Conservation (phyloP, 30 jellyfish, hydroid and myxozoan species). For the Chironex yamaguchii region DNA sequence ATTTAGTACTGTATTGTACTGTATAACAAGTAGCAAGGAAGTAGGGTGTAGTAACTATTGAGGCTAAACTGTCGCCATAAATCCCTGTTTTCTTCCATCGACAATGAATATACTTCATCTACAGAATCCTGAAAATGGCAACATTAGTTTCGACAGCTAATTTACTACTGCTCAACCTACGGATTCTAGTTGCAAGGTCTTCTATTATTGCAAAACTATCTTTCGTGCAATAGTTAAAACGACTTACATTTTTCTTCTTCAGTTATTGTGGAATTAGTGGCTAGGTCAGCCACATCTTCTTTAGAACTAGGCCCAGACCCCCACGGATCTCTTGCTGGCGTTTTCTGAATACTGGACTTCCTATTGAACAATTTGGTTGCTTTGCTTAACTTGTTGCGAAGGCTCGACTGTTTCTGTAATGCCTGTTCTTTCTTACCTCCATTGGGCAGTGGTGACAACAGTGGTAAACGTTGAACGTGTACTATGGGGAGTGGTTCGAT, state of each 20-base stretch:
- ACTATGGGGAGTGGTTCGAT: constrained; percentile 90
- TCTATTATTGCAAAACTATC: no score
- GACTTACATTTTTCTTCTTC: background rate
- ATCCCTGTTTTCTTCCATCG: no score
- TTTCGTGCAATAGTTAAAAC: no score
- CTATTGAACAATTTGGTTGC: constrained; percentile 94
- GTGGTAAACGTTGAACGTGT: constrained; percentile 72
- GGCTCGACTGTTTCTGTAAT: constrained; percentile 58
- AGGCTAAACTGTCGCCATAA: no score
- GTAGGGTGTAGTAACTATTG: no score
- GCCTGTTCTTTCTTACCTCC: constrained; percentile 67
- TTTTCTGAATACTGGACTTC: constrained; percentile 36
- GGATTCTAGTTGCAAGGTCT: no score
- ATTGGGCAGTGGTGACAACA: constrained; percentile 39
- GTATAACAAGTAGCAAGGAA: no score
- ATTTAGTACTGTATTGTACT: no score
- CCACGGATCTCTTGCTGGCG: background rate
- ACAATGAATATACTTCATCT: no score
- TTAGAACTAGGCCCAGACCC: background rate
- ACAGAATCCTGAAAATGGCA: no score
- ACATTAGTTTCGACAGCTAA: no score
- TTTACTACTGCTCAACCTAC: no score
- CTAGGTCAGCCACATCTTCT: background rate
- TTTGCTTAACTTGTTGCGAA: constrained; percentile 72
- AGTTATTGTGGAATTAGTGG: background rate